Evolutionary conservation across 2,797 vertebrate species (phyloP).

Genomic region (Leucoraja ocellata): DNA sequence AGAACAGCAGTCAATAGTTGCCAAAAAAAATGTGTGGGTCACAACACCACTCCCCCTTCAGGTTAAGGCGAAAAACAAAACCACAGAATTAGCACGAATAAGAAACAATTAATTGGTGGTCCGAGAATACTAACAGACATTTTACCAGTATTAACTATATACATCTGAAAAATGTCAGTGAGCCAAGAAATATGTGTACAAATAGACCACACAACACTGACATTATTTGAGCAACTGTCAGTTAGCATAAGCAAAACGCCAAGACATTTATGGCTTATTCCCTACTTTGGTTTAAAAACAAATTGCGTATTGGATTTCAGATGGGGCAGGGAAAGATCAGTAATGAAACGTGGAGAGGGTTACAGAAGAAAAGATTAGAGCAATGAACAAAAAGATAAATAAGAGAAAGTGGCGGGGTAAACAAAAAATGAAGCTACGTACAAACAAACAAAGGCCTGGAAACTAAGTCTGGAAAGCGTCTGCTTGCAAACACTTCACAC

Average conservation of each 20-base stretch:
- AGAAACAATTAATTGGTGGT: background rate
- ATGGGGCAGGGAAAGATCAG: background rate
- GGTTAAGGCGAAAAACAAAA: background rate
- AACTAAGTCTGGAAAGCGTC: background rate
- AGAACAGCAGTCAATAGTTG: background rate
- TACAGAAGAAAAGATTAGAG: background rate
- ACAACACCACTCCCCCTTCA: background rate
- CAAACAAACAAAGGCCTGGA: background rate
- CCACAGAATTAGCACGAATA: background rate
- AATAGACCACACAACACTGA: background rate
- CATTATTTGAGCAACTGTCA: background rate
- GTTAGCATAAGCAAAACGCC: too few species aligned
- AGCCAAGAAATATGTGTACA: background rate
- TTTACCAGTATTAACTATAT: background rate
- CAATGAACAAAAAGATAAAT: background rate
- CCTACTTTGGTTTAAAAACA: background rate
- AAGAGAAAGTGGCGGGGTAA: background rate
- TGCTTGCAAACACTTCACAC: background rate
- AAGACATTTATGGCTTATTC: background rate
- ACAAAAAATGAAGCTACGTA: background rate
- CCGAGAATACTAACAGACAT: background rate
- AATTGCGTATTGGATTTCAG: background rate
- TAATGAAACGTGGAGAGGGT: background rate
- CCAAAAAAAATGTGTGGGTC: background rate
- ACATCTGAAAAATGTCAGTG: background rate